A percentile compares a stretch with the other conserved stretches of the same genome.
phyloP scores from a whole-genome alignment of 2,113 vertebrate genomes.

The Halichoerus grypus region DNA sequence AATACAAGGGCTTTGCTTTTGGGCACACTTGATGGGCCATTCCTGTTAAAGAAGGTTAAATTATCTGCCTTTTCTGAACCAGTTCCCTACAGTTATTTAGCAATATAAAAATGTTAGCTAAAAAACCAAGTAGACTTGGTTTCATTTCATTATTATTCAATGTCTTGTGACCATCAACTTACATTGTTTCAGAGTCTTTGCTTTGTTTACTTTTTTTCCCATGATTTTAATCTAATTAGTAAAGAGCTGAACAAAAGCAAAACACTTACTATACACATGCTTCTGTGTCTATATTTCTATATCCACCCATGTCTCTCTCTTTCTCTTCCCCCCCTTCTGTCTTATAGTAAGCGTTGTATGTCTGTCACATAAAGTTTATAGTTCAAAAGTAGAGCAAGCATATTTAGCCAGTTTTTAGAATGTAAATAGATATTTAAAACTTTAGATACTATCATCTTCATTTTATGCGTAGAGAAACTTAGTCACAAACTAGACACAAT shows the following conservation, averaged over 20 bases:
- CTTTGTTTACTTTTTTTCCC: not conserved
- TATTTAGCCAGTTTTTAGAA: not conserved
- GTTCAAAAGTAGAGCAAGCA: constrained; percentile 6
- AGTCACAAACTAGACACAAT: not conserved
- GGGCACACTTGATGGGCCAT: not conserved
- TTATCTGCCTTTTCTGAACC: constrained; percentile 24
- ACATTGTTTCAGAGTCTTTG: not conserved
- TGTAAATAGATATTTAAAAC: constrained; percentile 2
- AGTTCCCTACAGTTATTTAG: constrained; percentile 3
- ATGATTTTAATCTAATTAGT: not conserved
- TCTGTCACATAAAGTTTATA: not conserved
- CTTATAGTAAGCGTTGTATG: not conserved
- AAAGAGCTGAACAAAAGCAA: not conserved
- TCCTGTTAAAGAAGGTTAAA: constrained; percentile 13
- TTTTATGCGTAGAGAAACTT: constrained; percentile 21
- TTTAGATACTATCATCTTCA: not conserved
- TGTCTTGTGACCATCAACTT: not conserved
- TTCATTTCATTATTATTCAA: not conserved
- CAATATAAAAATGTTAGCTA: constrained; percentile 52
- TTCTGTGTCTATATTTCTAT: not conserved
- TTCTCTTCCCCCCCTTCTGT: not conserved
- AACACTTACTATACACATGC: not conserved
- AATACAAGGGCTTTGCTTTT: not conserved
- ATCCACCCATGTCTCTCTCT: not conserved
- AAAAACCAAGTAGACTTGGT: not conserved